phyloP scores from a whole-genome alignment of 2,888 invertebrate species.

The Brenthis hecate region DNA sequence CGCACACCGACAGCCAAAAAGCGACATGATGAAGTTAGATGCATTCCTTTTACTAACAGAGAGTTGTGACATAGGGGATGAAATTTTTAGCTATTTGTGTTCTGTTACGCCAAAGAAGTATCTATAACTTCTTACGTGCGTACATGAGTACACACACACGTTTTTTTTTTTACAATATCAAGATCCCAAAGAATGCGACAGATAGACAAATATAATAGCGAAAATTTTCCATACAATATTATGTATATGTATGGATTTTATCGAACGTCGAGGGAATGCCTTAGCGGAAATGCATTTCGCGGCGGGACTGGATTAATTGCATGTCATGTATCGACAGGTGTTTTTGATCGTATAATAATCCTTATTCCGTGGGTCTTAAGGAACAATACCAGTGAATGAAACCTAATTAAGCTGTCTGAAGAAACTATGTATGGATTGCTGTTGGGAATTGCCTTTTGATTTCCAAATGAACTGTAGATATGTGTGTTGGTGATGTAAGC shows the following conservation, averaged over 20 bases:
- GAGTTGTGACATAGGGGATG: too few species aligned
- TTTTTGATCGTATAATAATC: constrained; percentile 6
- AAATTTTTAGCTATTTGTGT: too few species aligned
- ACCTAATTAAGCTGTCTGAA: constrained; percentile 30
- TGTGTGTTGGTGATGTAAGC: background rate
- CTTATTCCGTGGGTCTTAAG: background rate
- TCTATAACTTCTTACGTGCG: too few species aligned
- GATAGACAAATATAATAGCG: background rate
- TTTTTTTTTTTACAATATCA: too few species aligned
- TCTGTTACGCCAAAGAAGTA: too few species aligned
- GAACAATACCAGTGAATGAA: background rate
- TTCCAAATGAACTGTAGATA: constrained; percentile 12
- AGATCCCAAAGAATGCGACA: too few species aligned
- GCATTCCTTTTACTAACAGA: too few species aligned
- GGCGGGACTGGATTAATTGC: constrained; percentile 29
- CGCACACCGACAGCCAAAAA: too few species aligned
- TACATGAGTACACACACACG: too few species aligned
- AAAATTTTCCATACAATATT: background rate
- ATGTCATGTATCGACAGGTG: constrained; percentile 29
- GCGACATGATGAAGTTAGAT: too few species aligned
- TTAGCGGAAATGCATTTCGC: constrained; percentile 29
- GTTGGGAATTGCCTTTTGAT: constrained; percentile 17
- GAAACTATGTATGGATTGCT: constrained; percentile 27
- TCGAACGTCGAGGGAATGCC: constrained; percentile 17
- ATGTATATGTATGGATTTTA: background rate